Evolutionary conservation across 1,140 invertebrate species (phyloP), one percentile per base, ranked within the genome.

Genomic region (Aphelenchoides besseyi): DNA sequence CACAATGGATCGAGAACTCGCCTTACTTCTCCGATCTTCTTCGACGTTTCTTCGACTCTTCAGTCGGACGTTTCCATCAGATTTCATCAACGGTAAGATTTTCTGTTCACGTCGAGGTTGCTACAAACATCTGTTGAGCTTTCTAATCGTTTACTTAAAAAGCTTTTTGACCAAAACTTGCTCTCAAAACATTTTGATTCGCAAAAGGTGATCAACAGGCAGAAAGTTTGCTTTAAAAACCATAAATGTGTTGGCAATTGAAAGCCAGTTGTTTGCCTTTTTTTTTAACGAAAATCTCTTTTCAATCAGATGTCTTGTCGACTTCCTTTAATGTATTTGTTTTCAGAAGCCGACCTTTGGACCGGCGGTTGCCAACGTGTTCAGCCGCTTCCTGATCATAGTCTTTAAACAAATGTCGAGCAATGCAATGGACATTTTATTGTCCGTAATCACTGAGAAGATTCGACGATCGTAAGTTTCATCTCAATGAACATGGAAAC

Each of bases 321-420:
- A n/a, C n/a, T n/a, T n/a, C n/a, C n/a, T n/a, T n/a, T n/a, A n/a
- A n/a, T n/a, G n/a, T n/a, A n/a, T n/a, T n/a, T n/a, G n/a, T 33
- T 76, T 73, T 72, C 28, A 73, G 69, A 23, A 71, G 16, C 29
- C 72, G 28, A 61, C 37, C 2, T 72, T 55, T 63, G 70, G 70
- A 5, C 70, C 70, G n/a, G 70, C 70, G 16, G 29, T 73, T 18
- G 32, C 26, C 12, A 18, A 32, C 33, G 71, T 54, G 26, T 72
- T 72, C 54, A 28, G 69, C 8, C 71, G 37, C 12, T 72, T 72
- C 29, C 23, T 72, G 26, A 32, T 54, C n/a, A 66, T 66, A 16
- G 32, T 66, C 1, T 66, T 66, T 33, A 66, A 33, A 8, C 55
- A 59, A 33, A 59, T 59, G 18, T 8, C 26, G 5, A 23, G 5